A percentile compares a stretch with the other conserved stretches of the same genome.
phyloP scores from a whole-genome alignment of 2,797 vertebrate species.

The Fratercula arctica region DNA sequence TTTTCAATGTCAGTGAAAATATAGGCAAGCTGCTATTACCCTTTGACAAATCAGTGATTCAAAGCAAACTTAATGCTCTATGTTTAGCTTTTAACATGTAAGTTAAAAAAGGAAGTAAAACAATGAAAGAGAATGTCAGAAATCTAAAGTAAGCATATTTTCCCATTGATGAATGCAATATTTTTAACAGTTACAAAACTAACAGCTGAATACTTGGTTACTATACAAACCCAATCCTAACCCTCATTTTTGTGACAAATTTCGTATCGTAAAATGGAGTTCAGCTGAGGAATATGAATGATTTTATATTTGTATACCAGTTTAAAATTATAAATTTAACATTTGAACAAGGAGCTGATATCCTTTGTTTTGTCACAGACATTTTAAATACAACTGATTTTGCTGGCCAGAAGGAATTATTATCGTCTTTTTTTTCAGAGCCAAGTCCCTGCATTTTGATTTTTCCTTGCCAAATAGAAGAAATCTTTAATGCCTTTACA shows the following conservation, averaged over 20 bases:
- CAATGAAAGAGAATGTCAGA: not conserved
- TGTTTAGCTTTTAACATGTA: not conserved
- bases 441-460: not conserved
- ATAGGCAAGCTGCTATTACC: not conserved
- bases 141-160: not conserved
- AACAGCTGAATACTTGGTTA: not conserved
- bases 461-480: not conserved
- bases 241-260: not conserved
- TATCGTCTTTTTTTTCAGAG: not conserved
- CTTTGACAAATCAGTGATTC: not conserved
- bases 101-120: not conserved
- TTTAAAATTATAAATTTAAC: not conserved
- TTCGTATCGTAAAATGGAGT: not conserved
- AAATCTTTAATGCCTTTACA: not conserved
- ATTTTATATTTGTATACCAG: not conserved
- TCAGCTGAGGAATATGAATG: not conserved
- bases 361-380: not conserved
- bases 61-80: not conserved
- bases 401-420: not conserved
- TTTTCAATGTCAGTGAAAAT: not conserved
- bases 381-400: not conserved
- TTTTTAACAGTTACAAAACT: not conserved
- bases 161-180: not conserved
- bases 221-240: not conserved
- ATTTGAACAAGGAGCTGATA: not conserved